Evolutionary conservation across 2,113 vertebrate genomes (phyloP).

Genomic region (Mastomys natalensis): DNA sequence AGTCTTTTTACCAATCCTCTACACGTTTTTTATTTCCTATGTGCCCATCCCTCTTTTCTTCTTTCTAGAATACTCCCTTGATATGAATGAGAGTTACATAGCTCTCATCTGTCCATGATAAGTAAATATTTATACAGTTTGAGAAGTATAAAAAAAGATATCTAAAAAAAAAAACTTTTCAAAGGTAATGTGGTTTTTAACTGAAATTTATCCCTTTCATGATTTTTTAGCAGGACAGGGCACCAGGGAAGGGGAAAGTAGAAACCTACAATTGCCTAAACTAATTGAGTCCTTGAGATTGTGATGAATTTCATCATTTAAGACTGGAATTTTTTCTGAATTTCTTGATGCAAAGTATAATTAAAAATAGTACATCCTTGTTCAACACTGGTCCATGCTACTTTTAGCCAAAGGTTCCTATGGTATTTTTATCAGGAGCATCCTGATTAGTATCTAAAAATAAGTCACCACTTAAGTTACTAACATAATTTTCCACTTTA

Average conservation of each 20-base stretch:
- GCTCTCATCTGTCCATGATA: neutral
- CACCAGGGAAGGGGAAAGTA: accelerated
- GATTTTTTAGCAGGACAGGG: neutral
- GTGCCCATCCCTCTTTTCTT: neutral
- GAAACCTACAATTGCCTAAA: neutral
- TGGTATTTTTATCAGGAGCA: neutral
- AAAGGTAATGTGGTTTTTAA: neutral
- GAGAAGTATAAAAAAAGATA: neutral
- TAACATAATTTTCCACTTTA: conserved; percentile 36
- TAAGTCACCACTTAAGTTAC: conserved; percentile 38
- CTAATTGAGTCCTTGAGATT: neutral
- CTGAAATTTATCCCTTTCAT: neutral
- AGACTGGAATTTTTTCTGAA: neutral
- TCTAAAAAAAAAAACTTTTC: neutral
- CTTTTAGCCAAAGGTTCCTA: conserved; percentile 23
- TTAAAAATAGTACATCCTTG: conserved; percentile 6
- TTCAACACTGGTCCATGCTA: conserved; percentile 37
- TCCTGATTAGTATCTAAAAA: conserved; percentile 30
- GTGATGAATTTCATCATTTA: neutral
- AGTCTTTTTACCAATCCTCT: neutral
- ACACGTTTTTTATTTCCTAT: neutral
- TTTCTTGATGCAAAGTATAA: conserved; percentile 31
- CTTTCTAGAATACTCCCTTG: neutral
- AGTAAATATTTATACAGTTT: neutral
- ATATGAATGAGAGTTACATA: neutral